A percentile compares a stretch with the other conserved stretches of the same genome.
Conservation (phyloP, 2,888 invertebrate species). For the Ischnus inquisitorius region DNA sequence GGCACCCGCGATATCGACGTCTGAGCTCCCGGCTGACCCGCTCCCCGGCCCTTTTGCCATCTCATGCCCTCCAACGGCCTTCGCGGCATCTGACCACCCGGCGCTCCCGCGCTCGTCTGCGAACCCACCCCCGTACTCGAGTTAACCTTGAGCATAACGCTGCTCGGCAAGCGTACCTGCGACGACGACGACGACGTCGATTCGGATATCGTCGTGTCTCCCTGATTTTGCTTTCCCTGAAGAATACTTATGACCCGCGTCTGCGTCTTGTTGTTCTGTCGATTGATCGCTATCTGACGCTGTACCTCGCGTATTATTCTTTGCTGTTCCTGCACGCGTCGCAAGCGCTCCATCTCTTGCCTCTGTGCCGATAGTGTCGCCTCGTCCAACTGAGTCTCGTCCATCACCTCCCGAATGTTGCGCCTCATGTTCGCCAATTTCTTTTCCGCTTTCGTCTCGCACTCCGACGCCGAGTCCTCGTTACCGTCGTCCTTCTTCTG, state of each 20-base stretch:
- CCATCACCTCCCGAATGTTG: slow-evolving; percentile 97
- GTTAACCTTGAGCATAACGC: slow-evolving; percentile 83
- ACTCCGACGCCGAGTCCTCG: slow-evolving; percentile 83
- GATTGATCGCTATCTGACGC: slow-evolving; percentile 91
- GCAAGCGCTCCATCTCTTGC: slow-evolving; percentile 95
- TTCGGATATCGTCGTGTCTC: slow-evolving; percentile 81
- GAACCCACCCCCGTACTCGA: slow-evolving; percentile 75
- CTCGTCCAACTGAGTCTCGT: slow-evolving; percentile 96
- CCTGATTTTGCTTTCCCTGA: slow-evolving; percentile 88
- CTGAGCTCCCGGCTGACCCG: slow-evolving; percentile 77
- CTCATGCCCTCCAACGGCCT: slow-evolving; percentile 81
- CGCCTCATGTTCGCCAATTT: slow-evolving; percentile 89
- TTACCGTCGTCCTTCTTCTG: slow-evolving; percentile 82
- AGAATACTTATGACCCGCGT: slow-evolving; percentile 90
- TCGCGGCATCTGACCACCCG: slow-evolving; percentile 76
- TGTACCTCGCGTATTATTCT: slow-evolving; percentile 93
- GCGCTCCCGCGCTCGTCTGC: slow-evolving; percentile 71
- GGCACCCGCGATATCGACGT: slow-evolving; percentile 82
- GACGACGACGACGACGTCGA: slow-evolving; percentile 75
- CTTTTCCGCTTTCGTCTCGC: slow-evolving; percentile 82
- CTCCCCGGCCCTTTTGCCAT: slow-evolving; percentile 82
- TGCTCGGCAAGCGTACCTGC: slow-evolving; percentile 82
- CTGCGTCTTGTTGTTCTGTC: slow-evolving; percentile 90
- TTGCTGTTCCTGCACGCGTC: slow-evolving; percentile 94
- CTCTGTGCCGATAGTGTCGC: slow-evolving; percentile 96